Evolutionary conservation across 2,888 invertebrate genomes (phyloP).

Genomic region (Falcaria lacertinaria): DNA sequence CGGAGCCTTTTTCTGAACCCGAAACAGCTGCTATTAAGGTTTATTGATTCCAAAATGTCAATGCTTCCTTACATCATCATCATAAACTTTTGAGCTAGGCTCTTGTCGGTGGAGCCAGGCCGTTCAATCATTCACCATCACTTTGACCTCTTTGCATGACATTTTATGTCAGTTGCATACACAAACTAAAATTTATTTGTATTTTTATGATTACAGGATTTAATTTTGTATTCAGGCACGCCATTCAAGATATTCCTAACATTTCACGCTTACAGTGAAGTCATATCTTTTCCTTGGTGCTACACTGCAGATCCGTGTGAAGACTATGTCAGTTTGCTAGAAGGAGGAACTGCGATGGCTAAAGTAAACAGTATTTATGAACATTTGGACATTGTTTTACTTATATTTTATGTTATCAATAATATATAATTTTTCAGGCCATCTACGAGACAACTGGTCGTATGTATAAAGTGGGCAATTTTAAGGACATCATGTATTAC

Average conservation of each 20-base stretch:
- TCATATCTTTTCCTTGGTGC: conserved; percentile 70
- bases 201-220: conserved; percentile 46
- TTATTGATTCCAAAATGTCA: neutral
- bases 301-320: conserved; percentile 57
- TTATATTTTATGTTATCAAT: neutral
- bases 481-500: conserved; percentile 67
- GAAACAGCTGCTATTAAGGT: conserved; percentile 66
- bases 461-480: conserved; percentile 70
- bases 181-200: neutral
- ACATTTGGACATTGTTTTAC: neutral
- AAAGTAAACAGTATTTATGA: conserved; percentile 38
- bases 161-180: too few relatives aligned
- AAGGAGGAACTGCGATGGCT: conserved; percentile 65
- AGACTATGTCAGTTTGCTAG: conserved; percentile 63
- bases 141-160: too few relatives aligned
- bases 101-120: too few relatives aligned
- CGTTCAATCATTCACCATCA: too few relatives aligned
- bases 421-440: conserved; percentile 34
- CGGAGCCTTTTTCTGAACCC: conserved; percentile 63
- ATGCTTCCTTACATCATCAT: neutral
- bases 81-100: too few relatives aligned
- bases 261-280: conserved; percentile 64
- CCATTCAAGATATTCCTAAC: conserved; percentile 67
- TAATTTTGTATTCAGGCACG: conserved; percentile 60
- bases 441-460: conserved; percentile 59